Evolutionary conservation across 2,888 invertebrate genomes (phyloP), one percentile per base, ranked within the genome.

Genomic region (Phoenoteleia sp.): DNA sequence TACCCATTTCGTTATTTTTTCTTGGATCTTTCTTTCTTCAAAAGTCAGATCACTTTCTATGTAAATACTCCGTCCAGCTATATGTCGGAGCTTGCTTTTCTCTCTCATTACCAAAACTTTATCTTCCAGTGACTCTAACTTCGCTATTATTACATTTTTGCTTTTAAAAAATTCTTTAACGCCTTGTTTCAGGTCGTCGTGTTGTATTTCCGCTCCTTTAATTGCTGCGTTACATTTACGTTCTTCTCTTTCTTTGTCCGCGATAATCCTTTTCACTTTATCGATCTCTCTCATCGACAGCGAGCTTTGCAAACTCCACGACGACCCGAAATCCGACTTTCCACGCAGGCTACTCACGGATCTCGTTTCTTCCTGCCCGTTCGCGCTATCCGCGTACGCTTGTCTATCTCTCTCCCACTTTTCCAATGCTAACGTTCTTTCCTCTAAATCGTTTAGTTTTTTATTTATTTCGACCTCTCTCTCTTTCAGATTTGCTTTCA

Each of bases 11-110:
- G 13, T 21, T 3, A 49, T 49, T 49, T 49, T 19, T 36, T 52
- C 81, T 74, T 7, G 42, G 0, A 19, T 52, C 47, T 29, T 64
- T 23, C 49, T 66, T 11, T 33, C 66, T 29, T 49, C 49, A n/a
- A 7, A 49, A 2, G 49, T 49, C 11, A 49, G 21, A 21, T 49
- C 49, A 21, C n/a, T 49, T 21, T 49, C 49, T 3, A 49, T 49
- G 21, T 21, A 49, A 21, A 49, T 21, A 7, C 49, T 19, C 11
- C 9, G 5, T 21, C 7, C 19, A 11, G 2, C 19, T 42, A 5
- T 3, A 42, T 42, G 6, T 42, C 42, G 7, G 2, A 49, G 11
- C 11, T n/a, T 49, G 11, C 23, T 49, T 21, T 49, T 49, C 1
- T 49, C 11, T 21, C 21, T 49, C 49, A 23, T 49, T 2, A 49